Base-by-base conservation (phyloP, 2,888 invertebrate species). In the Chymomyza caudatula region DNA sequence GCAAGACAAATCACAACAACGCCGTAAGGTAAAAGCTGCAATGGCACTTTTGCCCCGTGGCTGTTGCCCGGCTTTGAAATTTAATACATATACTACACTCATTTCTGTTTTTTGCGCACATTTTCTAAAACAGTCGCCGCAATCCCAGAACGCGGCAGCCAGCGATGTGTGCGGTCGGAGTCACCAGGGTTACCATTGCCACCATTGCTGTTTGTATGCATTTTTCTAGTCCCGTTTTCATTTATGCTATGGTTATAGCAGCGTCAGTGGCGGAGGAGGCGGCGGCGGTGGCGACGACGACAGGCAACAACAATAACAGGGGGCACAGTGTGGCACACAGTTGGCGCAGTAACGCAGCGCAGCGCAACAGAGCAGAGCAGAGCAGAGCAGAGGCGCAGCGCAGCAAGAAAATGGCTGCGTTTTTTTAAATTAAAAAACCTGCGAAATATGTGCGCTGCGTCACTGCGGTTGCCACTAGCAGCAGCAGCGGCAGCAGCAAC, bases 151-250 rank as follows among this genome's bases (percentile, higher is more conserved):
- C 47, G 19, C 47, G 53, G 53, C 53, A 53, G 8, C 29, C 29
- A 37, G 29, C 29, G 29, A 37, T 37, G 29, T 37, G 29, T 37
- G 29, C 2, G 29, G 29, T 37, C 5, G 47, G 17, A 17, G 47
- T 19, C 15, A 47, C 47, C 47, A 15, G 19, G 5, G 47, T 8
- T 47, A n/a, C n/a, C 44, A 17, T 44, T 17, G 44, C n/a, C 17
- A n/a, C 19, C 29, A 37, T 37, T 37, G 29, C 29, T 11, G 71
- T 71, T 75, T 71, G 65, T 66, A 63, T 69, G 71, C 71, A 71
- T 65, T 76, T 71, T 75, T 69, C 78, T 69, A 77, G 77, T 77
- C 75, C 78, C 72, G 75, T 66, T 76, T 75, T 77, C 75, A 75
- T 75, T 77, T 76, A 76, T 74, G 74, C 75, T n/a, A n/a, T n/a